Conservation (phyloP, 2,888 invertebrate species). For the Mechanitis messenoides region DNA sequence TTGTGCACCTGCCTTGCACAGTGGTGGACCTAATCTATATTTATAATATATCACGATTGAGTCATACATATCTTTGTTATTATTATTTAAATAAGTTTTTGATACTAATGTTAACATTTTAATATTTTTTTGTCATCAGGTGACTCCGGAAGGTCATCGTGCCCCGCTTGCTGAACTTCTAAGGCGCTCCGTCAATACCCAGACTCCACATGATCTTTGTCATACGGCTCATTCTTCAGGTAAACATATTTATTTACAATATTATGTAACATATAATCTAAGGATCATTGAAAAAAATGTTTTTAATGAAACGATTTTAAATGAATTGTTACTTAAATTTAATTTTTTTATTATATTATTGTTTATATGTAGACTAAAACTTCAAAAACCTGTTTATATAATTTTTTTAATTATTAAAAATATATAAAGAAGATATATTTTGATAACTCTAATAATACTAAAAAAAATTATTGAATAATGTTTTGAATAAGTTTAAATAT, state of each 20-base stretch:
- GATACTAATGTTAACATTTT: neutral
- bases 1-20: too few relatives aligned
- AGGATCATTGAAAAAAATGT: too few relatives aligned
- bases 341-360: neutral
- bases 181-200: slow-evolving; percentile 87
- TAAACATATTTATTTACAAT: slow-evolving; percentile 40
- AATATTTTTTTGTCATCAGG: slow-evolving; percentile 59
- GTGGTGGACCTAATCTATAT: too few relatives aligned
- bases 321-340: too few relatives aligned
- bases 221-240: slow-evolving; percentile 84
- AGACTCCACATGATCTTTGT: slow-evolving; percentile 85
- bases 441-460: neutral
- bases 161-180: slow-evolving; percentile 88
- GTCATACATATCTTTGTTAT: too few relatives aligned
- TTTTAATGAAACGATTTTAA: too few relatives aligned
- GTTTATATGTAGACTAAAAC: neutral
- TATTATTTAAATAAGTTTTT: neutral
- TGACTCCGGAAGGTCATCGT: slow-evolving; percentile 89
- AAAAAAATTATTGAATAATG: too few relatives aligned
- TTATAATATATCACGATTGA: too few relatives aligned
- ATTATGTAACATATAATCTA: too few relatives aligned
- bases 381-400: neutral
- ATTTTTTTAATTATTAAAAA: neutral
- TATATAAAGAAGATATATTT: neutral
- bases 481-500: neutral